Evolutionary conservation across 35 echinoderm and acorn worm species (phyloP).

Genomic region (Heliocidaris tuberculata): DNA sequence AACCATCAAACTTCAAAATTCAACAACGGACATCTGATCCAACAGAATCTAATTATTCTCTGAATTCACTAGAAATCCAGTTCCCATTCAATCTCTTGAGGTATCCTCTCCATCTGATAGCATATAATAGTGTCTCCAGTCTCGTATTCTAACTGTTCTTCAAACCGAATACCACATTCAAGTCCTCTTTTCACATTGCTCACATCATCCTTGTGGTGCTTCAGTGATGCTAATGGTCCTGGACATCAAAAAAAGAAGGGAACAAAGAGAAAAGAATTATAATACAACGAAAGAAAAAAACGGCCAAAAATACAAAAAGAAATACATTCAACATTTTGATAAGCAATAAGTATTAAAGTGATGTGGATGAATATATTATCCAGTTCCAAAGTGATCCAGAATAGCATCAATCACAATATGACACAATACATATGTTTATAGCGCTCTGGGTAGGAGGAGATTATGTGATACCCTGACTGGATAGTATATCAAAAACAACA

Average conservation of each 20-base stretch:
- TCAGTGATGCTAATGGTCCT: conserved; percentile 85
- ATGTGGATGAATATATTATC: too few relatives aligned
- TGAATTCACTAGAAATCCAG: conserved; percentile 72
- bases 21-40: too few relatives aligned
- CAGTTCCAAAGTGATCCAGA: background rate
- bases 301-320: background rate
- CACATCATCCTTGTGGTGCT: conserved; percentile 92
- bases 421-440: background rate
- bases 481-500: too few relatives aligned
- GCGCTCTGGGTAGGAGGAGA: background rate
- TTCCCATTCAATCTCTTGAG: conserved; percentile 83
- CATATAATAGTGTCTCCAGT: conserved; percentile 85
- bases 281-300: background rate
- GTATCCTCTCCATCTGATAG: conserved; percentile 63
- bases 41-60: background rate
- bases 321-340: background rate
- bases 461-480: too few relatives aligned
- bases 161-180: conserved; percentile 92
- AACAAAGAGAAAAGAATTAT: background rate
- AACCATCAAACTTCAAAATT: too few relatives aligned
- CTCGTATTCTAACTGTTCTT: conserved; percentile 68
- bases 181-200: conserved; percentile 75
- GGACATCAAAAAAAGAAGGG: conserved; percentile 38
- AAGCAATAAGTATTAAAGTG: background rate
- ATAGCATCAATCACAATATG: background rate